Conservation (phyloP, 2,888 invertebrate genomes). For the Cheilosia vernalis region DNA sequence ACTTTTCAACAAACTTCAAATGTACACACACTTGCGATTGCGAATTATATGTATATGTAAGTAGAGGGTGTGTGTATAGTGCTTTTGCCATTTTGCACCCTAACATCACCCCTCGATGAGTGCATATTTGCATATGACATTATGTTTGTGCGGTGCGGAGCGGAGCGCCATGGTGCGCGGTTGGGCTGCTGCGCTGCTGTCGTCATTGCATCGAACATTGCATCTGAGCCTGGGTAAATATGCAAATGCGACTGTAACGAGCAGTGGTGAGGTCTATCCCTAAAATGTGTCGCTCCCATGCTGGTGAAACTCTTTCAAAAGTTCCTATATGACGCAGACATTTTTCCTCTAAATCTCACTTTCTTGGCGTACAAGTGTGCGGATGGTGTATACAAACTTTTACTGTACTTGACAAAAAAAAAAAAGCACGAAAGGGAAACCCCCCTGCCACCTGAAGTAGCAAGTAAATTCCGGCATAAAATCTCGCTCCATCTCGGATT, state of each 20-base stretch:
- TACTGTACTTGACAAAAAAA: constrained; percentile 13
- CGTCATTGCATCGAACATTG: constrained; percentile 44
- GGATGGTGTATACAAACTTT: constrained; percentile 51
- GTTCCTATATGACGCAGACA: constrained; percentile 50
- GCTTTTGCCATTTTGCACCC: constrained; percentile 31
- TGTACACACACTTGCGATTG: constrained; percentile 64
- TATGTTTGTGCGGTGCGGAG: constrained; percentile 20
- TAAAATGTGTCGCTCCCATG: constrained; percentile 22
- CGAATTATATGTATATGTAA: neutral
- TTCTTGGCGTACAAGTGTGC: constrained; percentile 45
- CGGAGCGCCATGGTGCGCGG: constrained; percentile 8
- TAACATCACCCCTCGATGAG: constrained; percentile 12
- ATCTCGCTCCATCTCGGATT: constrained; percentile 55
- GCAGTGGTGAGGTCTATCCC: constrained; percentile 55
- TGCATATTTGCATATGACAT: constrained; percentile 65
- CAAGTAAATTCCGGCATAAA: constrained; percentile 30
- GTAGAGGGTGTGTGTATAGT: neutral
- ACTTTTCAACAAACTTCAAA: constrained; percentile 74
- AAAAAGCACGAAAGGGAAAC: neutral
- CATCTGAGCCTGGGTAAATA: constrained; percentile 69
- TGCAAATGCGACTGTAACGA: constrained; percentile 74
- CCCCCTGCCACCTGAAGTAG: constrained; percentile 22
- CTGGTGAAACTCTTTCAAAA: constrained; percentile 54
- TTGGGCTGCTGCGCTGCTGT: constrained; percentile 13
- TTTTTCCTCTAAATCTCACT: constrained; percentile 62